phyloP scores from a whole-genome alignment of 1,140 invertebrate species.

The Cydia fagiglandana region DNA sequence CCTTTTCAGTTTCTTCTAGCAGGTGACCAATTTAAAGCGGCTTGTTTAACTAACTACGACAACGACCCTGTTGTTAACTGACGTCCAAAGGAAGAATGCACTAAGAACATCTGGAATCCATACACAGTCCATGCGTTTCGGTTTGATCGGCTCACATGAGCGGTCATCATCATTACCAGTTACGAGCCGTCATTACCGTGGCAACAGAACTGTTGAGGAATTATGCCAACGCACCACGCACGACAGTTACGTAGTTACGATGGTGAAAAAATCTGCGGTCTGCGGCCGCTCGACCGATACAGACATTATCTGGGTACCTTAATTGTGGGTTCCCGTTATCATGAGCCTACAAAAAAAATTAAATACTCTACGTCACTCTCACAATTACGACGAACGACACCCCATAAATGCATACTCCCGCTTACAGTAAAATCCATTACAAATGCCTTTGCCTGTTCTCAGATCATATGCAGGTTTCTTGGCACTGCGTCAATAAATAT shows the following conservation, averaged over 20 bases:
- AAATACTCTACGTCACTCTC: neutral
- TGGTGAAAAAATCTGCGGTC: conserved; percentile 26
- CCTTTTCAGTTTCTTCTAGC: neutral
- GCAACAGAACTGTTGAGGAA: conserved; percentile 15
- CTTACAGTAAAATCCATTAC: no score
- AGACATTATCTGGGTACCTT: conserved; percentile 18
- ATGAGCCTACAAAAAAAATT: neutral
- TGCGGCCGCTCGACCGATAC: conserved; percentile 21
- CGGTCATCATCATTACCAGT: conserved; percentile 28
- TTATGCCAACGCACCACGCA: conserved; percentile 21
- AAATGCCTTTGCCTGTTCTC: no score
- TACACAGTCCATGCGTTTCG: neutral
- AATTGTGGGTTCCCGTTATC: conserved; percentile 11
- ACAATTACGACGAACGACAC: neutral
- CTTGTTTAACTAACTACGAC: conserved; percentile 1
- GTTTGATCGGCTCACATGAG: neutral
- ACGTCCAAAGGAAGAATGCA: neutral
- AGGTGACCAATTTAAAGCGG: neutral
- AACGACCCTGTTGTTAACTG: neutral
- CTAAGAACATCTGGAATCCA: neutral
- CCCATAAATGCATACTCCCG: neutral
- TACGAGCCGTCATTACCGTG: conserved; percentile 27
- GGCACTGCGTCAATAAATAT: no score
- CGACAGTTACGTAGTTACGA: conserved; percentile 26
- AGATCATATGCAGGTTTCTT: no score